Evolutionary conservation across 2,888 invertebrate species (phyloP).

Genomic region (Mythimna impura): DNA sequence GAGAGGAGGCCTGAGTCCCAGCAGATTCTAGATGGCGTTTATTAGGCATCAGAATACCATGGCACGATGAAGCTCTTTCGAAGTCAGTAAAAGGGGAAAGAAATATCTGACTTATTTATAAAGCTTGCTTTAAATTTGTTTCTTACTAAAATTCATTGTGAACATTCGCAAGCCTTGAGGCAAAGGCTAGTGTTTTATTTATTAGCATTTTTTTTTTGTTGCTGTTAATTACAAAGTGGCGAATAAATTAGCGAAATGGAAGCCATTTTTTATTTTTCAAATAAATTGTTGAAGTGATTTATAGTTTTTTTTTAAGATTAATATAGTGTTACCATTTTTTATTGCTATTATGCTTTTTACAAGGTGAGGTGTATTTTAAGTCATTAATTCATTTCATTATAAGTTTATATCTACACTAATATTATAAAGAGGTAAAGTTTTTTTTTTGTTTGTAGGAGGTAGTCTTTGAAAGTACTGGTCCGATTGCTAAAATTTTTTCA

Average conservation of each 20-base stretch:
- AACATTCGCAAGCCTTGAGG: slow-evolving; percentile 37
- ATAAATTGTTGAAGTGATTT: slow-evolving; percentile 56
- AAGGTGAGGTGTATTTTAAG: slow-evolving; percentile 15
- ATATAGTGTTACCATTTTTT: slow-evolving; percentile 7
- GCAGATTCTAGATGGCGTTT: too few species aligned
- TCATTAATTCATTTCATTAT: slow-evolving; percentile 8
- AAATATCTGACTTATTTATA: background rate
- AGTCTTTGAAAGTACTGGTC: too few species aligned
- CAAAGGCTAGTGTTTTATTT: slow-evolving; percentile 38
- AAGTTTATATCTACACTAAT: slow-evolving; percentile 3
- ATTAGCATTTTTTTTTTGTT: slow-evolving; percentile 36
- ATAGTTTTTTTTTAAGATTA: slow-evolving; percentile 37
- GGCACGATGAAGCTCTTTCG: background rate
- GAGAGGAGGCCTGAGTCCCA: too few species aligned
- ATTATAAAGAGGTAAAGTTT: too few species aligned
- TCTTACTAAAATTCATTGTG: slow-evolving; percentile 6
- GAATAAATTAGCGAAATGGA: slow-evolving; percentile 55
- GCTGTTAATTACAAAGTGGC: slow-evolving; percentile 54
- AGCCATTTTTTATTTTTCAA: slow-evolving; percentile 39
- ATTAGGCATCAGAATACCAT: background rate
- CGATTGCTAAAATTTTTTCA: too few species aligned
- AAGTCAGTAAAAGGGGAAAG: background rate
- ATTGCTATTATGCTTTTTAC: slow-evolving; percentile 20
- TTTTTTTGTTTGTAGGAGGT: too few species aligned
- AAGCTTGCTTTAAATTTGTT: slow-evolving; percentile 15